A percentile compares a stretch with the other conserved stretches of the same genome.
Conservation (phyloP, 1,140 invertebrate species). For the Vanessa atalanta region DNA sequence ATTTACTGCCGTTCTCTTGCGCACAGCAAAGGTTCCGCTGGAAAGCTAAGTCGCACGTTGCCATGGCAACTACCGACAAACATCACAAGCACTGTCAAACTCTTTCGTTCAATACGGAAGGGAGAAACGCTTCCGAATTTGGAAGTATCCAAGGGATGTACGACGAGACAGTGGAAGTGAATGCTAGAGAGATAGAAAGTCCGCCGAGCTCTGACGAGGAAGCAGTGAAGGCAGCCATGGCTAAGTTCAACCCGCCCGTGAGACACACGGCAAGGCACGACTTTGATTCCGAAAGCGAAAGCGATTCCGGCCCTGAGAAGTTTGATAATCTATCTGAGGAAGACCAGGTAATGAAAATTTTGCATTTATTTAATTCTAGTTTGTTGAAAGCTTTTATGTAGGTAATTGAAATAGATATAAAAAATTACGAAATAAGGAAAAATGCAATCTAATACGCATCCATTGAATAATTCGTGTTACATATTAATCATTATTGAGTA, state of each 20-base stretch:
- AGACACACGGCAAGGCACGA: slow-evolving; percentile 66
- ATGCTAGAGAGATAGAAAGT: slow-evolving; percentile 68
- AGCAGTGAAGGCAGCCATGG: slow-evolving; percentile 57
- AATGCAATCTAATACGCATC: background rate
- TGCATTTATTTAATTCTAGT: too few species aligned
- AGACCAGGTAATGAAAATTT: slow-evolving; percentile 46
- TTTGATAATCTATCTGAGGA: slow-evolving; percentile 56
- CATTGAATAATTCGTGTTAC: background rate
- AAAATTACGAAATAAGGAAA: background rate
- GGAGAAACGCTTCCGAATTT: slow-evolving; percentile 1
- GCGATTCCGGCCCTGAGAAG: slow-evolving; percentile 58
- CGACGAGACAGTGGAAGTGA: slow-evolving; percentile 69
- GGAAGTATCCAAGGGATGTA: slow-evolving; percentile 57
- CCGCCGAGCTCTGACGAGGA: slow-evolving; percentile 64
- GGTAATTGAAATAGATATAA: background rate
- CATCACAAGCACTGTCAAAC: slow-evolving; percentile 65
- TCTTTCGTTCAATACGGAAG: slow-evolving; percentile 36
- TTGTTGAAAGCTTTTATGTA: too few species aligned
- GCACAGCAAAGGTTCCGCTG: slow-evolving; percentile 8
- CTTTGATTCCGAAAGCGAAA: slow-evolving; percentile 68
- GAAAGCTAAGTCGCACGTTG: slow-evolving; percentile 39
- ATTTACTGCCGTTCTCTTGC: slow-evolving; percentile 28
- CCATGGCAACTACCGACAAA: slow-evolving; percentile 68
- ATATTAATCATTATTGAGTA: slow-evolving; percentile 3
- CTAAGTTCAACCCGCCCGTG: slow-evolving; percentile 68